These are phyloP conservation scores for Tachysurus fulvidraco DNA, from an alignment of 2,113 vertebrate species.

Conservation along the genomic window DNA sequence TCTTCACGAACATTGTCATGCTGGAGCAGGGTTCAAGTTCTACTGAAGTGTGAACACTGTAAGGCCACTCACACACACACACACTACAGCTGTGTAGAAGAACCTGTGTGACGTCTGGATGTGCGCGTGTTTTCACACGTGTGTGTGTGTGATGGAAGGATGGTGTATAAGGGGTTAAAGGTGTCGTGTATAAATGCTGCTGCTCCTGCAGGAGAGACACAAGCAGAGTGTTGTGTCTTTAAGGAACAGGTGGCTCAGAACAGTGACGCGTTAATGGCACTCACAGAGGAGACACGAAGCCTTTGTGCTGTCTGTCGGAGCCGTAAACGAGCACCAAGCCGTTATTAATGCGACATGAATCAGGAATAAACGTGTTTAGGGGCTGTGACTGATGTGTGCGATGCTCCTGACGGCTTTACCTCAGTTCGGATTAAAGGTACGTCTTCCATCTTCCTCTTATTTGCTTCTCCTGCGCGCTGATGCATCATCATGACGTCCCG, in stretches of 20 bases:
- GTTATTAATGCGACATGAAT: neutral
- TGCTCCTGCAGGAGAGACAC: neutral
- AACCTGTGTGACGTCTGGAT: neutral
- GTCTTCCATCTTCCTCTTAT: neutral
- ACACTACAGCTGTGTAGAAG: neutral
- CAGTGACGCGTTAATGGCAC: constrained; percentile 31
- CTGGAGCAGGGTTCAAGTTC: neutral
- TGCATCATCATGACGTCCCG: neutral
- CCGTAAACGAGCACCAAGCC: neutral
- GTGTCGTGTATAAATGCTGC: neutral
- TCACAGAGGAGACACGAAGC: constrained; percentile 21
- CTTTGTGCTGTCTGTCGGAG: constrained; percentile 19
- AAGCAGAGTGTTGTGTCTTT: constrained; percentile 14
- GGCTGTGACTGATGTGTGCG: constrained; percentile 45
- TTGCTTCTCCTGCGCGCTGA: neutral
- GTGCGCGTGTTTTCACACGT: too few relatives aligned
- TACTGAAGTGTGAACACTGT: neutral
- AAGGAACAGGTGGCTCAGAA: constrained; percentile 38
- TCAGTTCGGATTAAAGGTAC: constrained; percentile 58
- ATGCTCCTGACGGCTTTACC: constrained; percentile 61
- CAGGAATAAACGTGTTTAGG: neutral
- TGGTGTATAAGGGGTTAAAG: neutral
- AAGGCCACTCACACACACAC: neutral
- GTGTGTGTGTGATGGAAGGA: neutral
- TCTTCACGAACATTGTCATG: neutral